A percentile compares a stretch with the other conserved stretches of the same genome.
Evolutionary conservation across 2,888 invertebrate genomes (phyloP).

Genomic region (Pyrrhosoma nymphula): DNA sequence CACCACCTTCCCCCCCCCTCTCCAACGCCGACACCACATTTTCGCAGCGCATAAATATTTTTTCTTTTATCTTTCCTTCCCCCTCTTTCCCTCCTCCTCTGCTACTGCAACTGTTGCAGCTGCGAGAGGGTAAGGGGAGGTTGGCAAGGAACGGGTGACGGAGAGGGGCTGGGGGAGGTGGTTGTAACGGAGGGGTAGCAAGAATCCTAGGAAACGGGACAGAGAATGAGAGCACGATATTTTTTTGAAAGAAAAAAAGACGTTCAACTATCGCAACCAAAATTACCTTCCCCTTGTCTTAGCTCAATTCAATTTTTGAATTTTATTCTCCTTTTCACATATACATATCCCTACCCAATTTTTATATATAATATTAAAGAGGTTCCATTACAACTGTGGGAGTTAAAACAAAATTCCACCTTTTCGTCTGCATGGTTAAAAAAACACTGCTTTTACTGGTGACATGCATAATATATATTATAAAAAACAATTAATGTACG

Average conservation of each 20-base stretch:
- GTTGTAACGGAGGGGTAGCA: not conserved
- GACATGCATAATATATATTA: too few species aligned
- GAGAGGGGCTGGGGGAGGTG: not conserved
- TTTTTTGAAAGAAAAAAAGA: not conserved
- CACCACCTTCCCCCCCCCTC: not conserved
- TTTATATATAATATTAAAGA: too few species aligned
- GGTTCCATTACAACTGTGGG: too few species aligned
- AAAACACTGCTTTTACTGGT: too few species aligned
- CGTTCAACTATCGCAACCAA: too few species aligned
- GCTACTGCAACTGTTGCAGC: constrained; percentile 13
- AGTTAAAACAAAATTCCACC: too few species aligned
- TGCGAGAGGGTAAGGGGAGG: not conserved
- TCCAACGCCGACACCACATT: not conserved
- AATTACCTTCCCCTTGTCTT: too few species aligned
- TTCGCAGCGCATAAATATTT: constrained; percentile 6
- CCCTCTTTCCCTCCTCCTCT: not conserved
- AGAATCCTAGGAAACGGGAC: not conserved
- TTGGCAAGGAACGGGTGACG: not conserved
- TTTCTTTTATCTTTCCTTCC: not conserved
- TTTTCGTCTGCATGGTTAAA: too few species aligned
- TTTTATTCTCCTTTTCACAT: too few species aligned
- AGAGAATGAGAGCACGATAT: not conserved
- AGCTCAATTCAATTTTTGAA: too few species aligned
- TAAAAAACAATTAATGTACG: too few species aligned
- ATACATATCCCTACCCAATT: too few species aligned